A percentile compares a stretch with the other conserved stretches of the same genome.
phyloP scores from a whole-genome alignment of 2,113 vertebrate species.

The Panthera tigris region DNA sequence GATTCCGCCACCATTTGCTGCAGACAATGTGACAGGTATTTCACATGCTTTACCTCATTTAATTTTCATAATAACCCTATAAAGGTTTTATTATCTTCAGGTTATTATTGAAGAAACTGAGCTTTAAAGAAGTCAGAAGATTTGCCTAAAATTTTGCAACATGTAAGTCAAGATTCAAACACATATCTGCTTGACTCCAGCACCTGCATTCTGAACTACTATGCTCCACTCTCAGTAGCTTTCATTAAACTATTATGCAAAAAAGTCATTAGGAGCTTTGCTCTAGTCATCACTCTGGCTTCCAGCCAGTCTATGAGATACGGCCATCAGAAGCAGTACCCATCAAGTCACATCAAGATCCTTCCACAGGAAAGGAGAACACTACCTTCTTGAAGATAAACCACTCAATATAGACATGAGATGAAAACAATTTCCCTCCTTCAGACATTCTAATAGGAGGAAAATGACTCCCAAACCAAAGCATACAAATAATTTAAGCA shows the following conservation, averaged over 20 bases:
- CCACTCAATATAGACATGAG: not conserved
- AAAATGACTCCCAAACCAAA: constrained; percentile 11
- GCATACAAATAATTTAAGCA: not conserved
- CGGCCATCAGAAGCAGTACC: not conserved
- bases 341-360: not conserved
- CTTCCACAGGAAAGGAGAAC: not conserved
- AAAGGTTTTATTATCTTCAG: not conserved
- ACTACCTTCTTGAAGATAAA: not conserved
- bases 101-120: not conserved
- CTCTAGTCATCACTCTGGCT: not conserved
- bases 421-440: not conserved
- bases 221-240: not conserved
- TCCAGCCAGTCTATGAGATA: not conserved
- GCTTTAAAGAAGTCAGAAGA: not conserved
- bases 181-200: not conserved
- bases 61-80: not conserved
- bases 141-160: not conserved
- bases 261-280: not conserved
- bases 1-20: not conserved
- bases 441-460: not conserved
- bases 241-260: not conserved
- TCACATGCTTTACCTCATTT: not conserved
- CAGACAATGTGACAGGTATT: not conserved
- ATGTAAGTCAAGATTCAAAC: not conserved
- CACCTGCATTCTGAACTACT: not conserved